These are phyloP conservation scores for Corythaeola cristata DNA, from an alignment of 2,113 vertebrate genomes.

Conservation along the genomic window DNA sequence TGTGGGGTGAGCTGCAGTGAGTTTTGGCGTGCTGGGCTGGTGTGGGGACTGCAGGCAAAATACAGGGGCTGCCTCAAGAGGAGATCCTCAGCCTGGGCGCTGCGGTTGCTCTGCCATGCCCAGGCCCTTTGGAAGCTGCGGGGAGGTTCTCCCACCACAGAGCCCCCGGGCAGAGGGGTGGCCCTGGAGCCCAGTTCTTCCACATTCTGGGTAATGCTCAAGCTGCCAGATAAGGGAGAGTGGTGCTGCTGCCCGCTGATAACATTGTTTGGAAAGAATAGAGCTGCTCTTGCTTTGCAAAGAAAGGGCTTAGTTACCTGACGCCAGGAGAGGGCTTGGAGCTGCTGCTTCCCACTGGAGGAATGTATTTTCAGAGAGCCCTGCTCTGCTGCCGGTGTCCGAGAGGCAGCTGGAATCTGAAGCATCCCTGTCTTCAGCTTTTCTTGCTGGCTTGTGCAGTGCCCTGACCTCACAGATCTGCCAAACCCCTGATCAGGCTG, in stretches of 20 bases:
- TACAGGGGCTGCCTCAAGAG: rapidly evolving
- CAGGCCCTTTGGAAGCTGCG: background rate
- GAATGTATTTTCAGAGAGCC: constrained; percentile 39
- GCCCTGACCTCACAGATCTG: background rate
- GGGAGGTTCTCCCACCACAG: background rate
- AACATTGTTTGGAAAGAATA: constrained; percentile 60
- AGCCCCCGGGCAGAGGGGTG: background rate
- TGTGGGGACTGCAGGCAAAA: background rate
- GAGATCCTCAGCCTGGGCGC: background rate
- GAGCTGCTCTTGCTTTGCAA: constrained; percentile 19
- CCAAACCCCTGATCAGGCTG: background rate
- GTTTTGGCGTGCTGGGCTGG: background rate
- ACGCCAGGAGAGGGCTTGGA: rapidly evolving
- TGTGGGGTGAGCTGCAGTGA: background rate
- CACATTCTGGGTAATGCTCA: constrained; percentile 41
- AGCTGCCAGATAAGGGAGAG: constrained; percentile 41
- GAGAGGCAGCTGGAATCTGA: constrained; percentile 39
- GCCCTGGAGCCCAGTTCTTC: constrained; percentile 1
- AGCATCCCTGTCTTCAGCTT: constrained; percentile 15
- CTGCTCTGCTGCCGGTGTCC: background rate
- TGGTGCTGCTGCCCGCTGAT: background rate
- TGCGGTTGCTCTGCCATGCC: background rate
- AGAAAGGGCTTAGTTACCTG: constrained; percentile 18
- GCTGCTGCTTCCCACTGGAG: background rate
- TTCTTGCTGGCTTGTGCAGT: background rate